A percentile compares a stretch with the other conserved stretches of the same genome.
Evolutionary conservation across 2,888 invertebrate species (phyloP).

Genomic region (Acronicta aceris): DNA sequence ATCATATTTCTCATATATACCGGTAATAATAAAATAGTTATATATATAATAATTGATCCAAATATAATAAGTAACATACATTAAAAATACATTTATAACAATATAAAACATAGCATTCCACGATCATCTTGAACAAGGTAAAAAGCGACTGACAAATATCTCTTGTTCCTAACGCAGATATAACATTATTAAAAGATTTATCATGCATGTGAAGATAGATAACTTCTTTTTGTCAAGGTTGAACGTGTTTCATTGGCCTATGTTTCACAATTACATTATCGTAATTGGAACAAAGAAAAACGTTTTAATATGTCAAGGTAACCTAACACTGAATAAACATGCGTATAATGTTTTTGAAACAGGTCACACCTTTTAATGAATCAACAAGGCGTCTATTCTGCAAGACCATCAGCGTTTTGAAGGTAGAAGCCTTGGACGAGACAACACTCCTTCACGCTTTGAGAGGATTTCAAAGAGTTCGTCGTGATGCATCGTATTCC

Average conservation of each 20-base stretch:
- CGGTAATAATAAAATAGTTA: no score
- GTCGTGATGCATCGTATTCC: conserved; percentile 66
- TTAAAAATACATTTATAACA: no score
- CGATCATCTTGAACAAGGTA: no score
- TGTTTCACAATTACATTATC: conserved; percentile 76
- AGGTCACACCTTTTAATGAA: conserved; percentile 65
- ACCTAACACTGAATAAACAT: conserved; percentile 17
- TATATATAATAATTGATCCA: no score
- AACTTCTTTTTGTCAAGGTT: conserved; percentile 77
- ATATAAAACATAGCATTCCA: no score
- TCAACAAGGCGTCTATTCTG: conserved; percentile 61
- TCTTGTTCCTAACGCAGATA: conserved; percentile 24
- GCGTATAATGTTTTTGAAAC: conserved; percentile 49
- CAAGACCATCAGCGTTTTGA: conserved; percentile 51
- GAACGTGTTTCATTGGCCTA: conserved; percentile 74
- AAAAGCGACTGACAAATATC: conserved; percentile 1
- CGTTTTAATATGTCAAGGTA: conserved; percentile 65
- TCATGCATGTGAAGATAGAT: conserved; percentile 68
- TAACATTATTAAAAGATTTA: conserved; percentile 51
- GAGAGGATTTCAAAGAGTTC: conserved; percentile 55
- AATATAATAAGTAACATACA: no score
- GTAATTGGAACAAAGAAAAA: conserved; percentile 64
- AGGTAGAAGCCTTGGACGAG: conserved; percentile 23
- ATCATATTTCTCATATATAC: no score
- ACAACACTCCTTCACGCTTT: conserved; percentile 22